Evolutionary conservation across 37 sponge, comb jelly and placozoan species (phyloP), one percentile per base, ranked within the genome.

Genomic region (Spongia lamella): DNA sequence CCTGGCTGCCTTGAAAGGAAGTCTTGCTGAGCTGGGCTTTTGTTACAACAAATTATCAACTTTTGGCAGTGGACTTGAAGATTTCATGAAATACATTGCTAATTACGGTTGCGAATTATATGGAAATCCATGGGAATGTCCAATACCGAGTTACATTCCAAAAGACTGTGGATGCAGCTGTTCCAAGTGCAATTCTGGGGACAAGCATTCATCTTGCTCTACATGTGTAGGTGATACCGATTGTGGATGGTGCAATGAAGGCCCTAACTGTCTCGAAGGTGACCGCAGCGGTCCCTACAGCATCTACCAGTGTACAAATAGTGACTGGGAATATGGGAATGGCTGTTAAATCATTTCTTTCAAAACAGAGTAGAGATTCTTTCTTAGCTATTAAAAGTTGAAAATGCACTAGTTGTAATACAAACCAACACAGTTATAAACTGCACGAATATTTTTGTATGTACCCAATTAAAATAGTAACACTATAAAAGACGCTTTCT

Each of bases 81-180:
- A 38, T 17, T 73, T 92, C 24, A 84, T 86, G 57, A 50, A 83
- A 1, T 62, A 56, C 2, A 79, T 91, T 32, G 56, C 66, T 51
- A 69, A 86, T 66, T 86, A 75, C 35, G 38, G 70, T 22, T 92
- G 93, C 76, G 39, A 38, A 5, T 43, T 92, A 38, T 92, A 92
- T 59, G 55, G 65, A 55, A 92, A 87, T 72, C 93, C 93, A 15
- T 92, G 93, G 93, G 56, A 70, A 9, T 92, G 93, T 47, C 93
- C 93, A 25, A 76, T 92, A 20, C 67, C 77, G 17, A 71, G 69
- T 13, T 15, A 53, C 37, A 72, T 92, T 0, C 47, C 5, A 43
- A 78, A 77, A 20, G 54, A 52, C 0, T 92, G 93, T 37, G 7
- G 32, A 6, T 73, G 81, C 32, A 9, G 15, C 1, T 92, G 93